Evolutionary conservation across 2,113 vertebrate genomes (phyloP).

Genomic region (Gallinago undulata): DNA sequence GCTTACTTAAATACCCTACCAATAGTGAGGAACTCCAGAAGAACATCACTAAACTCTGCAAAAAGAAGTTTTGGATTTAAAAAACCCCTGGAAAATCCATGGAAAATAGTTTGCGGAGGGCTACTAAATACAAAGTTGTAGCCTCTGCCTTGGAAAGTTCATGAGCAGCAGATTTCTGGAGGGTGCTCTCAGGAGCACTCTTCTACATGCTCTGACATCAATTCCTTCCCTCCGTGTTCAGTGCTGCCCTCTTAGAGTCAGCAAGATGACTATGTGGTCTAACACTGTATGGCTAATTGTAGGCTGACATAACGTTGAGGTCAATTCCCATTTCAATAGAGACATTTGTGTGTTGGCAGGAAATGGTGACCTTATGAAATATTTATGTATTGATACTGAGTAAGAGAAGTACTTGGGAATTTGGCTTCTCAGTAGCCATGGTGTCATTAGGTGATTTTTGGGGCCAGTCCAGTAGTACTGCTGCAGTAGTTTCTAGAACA

Average conservation of each 20-base stretch:
- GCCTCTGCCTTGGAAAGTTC: not conserved
- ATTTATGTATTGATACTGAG: not conserved
- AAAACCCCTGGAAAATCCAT: not conserved
- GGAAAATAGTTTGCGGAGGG: not conserved
- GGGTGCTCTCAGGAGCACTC: not conserved
- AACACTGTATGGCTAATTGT: not conserved
- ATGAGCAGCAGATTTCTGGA: not conserved
- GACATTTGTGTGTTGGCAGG: not conserved
- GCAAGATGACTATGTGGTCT: not conserved
- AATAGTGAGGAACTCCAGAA: not conserved
- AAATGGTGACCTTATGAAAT: not conserved
- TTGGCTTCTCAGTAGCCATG: not conserved
- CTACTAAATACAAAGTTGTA: not conserved
- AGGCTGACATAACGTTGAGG: not conserved
- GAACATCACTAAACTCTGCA: not conserved
- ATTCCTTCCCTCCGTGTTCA: rapidly evolving
- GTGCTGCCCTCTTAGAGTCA: not conserved
- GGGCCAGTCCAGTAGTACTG: not conserved
- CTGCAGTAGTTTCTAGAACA: not conserved
- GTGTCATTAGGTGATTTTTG: not conserved
- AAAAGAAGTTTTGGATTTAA: not conserved
- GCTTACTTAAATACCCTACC: not conserved
- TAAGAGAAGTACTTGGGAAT: not conserved
- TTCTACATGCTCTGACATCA: not conserved
- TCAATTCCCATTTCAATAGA: not conserved